Conservation (phyloP, 2,113 vertebrate genomes). For the Tragelaphus scriptus region DNA sequence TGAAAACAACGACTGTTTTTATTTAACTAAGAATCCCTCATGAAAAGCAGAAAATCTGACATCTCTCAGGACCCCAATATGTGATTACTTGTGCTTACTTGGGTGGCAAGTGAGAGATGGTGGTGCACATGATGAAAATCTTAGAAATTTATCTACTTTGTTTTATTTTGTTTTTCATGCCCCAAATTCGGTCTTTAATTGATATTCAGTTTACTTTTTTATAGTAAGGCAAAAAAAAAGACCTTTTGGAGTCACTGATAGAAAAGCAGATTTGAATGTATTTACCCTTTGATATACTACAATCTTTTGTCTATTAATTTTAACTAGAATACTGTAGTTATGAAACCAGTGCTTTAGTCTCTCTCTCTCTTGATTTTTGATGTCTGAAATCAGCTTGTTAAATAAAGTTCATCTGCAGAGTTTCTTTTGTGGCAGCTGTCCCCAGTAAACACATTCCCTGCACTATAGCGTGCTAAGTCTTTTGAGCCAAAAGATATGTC, state of each 20-base stretch:
- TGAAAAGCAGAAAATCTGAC: neutral
- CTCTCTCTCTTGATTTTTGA: neutral
- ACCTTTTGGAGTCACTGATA: neutral
- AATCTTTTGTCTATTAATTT: conserved; percentile 16
- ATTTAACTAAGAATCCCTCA: neutral
- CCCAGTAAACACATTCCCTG: neutral
- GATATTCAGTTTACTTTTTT: neutral
- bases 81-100: neutral
- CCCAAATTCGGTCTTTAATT: neutral
- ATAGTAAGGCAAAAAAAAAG: neutral
- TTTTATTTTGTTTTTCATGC: neutral
- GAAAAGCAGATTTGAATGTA: neutral
- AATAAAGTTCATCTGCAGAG: neutral
- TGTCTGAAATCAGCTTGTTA: neutral
- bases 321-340: neutral
- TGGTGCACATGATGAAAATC: neutral
- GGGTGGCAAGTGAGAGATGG: neutral
- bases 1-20: neutral
- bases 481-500: conserved; percentile 8
- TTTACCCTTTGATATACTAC: neutral
- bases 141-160: neutral
- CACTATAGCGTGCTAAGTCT: neutral
- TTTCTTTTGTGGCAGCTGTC: neutral
- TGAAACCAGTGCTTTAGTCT: neutral
- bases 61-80: neutral